These are phyloP conservation scores for Zaprionus africanus DNA, from an alignment of 1,140 invertebrate genomes.

Conservation along the genomic window DNA sequence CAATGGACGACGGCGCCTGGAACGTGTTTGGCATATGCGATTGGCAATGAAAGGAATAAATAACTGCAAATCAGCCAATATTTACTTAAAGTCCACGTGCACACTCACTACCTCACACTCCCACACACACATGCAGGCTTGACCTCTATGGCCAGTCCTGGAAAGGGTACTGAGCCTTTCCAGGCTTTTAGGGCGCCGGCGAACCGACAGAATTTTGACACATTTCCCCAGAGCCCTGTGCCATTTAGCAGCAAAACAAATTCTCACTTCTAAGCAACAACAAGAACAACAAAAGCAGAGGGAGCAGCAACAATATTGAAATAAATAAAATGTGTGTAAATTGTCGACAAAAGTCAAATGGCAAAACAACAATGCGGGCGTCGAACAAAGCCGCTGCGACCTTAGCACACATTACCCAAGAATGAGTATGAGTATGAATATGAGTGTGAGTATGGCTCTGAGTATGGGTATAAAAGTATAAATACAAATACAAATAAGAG, in stretches of 20 bases:
- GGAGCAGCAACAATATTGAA: slow-evolving; percentile 56
- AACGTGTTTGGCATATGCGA: slow-evolving; percentile 65
- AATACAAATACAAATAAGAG: slow-evolving; percentile 3
- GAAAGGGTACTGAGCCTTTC: neutral
- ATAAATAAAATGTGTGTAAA: slow-evolving; percentile 80
- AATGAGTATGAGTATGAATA: slow-evolving; percentile 38
- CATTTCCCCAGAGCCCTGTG: slow-evolving; percentile 80
- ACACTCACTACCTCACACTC: slow-evolving; percentile 10
- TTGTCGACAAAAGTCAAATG: slow-evolving; percentile 77
- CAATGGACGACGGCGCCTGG: slow-evolving; percentile 36
- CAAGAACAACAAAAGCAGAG: slow-evolving; percentile 3
- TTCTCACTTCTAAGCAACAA: slow-evolving; percentile 69
- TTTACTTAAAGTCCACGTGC: slow-evolving; percentile 66
- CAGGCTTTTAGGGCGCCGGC: slow-evolving; percentile 54
- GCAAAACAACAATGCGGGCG: slow-evolving; percentile 41
- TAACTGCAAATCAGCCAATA: slow-evolving; percentile 64
- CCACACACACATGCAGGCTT: slow-evolving; percentile 1
- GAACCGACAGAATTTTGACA: slow-evolving; percentile 75
- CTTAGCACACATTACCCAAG: slow-evolving; percentile 57
- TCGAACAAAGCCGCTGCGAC: slow-evolving; percentile 61
- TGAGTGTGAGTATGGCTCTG: slow-evolving; percentile 42
- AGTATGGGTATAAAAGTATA: neutral
- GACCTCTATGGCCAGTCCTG: slow-evolving; percentile 14
- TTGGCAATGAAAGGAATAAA: slow-evolving; percentile 11
- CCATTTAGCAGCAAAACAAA: slow-evolving; percentile 80